phyloP scores from a whole-genome alignment of 2,113 vertebrate species.

The Cephalophus harveyi region DNA sequence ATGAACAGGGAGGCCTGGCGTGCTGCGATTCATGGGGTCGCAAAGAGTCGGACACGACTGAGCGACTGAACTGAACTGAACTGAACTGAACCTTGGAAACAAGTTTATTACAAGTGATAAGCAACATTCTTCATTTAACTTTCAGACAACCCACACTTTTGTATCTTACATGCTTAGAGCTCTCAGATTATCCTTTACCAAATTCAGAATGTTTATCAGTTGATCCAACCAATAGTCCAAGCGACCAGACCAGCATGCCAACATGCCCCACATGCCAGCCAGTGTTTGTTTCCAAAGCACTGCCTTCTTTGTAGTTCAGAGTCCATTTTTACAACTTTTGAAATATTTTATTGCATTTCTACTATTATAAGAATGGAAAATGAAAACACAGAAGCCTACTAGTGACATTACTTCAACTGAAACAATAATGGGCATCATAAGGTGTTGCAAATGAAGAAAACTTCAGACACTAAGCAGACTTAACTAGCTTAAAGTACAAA shows the following conservation, averaged over 20 bases:
- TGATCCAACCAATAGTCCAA: neutral
- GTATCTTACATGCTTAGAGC: neutral
- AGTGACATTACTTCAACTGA: neutral
- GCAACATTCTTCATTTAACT: neutral
- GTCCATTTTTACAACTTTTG: neutral
- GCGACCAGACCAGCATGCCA: neutral
- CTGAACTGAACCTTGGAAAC: neutral
- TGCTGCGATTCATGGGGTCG: too few species aligned
- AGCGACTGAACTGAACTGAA: too few species aligned
- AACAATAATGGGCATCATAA: neutral
- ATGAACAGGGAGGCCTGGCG: too few species aligned
- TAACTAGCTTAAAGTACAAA: constrained; percentile 9
- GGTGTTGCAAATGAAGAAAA: neutral
- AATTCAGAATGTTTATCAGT: neutral
- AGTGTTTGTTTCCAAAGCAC: neutral
- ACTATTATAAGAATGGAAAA: neutral
- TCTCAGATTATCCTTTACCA: neutral
- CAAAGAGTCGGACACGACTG: too few species aligned
- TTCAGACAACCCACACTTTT: neutral
- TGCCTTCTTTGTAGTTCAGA: constrained; percentile 3
- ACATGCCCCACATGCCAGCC: neutral
- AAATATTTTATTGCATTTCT: neutral
- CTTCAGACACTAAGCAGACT: neutral
- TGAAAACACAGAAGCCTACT: neutral
- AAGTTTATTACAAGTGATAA: constrained; percentile 20